These are phyloP conservation scores for Zonotrichia leucophrys DNA, from an alignment of 2,113 vertebrate species.

Conservation along the genomic window DNA sequence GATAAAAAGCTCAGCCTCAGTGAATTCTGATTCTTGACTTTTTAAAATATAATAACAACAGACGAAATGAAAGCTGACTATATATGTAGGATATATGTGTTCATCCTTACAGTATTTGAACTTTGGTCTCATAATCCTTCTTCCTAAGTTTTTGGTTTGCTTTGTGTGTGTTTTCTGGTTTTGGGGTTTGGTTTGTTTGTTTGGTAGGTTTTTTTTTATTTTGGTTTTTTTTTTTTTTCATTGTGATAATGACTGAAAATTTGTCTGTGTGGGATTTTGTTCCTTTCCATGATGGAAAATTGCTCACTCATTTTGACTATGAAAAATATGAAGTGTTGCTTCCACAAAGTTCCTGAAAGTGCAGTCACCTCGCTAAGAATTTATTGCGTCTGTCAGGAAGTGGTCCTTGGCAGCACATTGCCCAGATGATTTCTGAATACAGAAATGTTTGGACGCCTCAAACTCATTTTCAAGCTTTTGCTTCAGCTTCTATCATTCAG, in stretches of 20 bases:
- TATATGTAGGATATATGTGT: neutral
- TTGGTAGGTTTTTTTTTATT: too few relatives aligned
- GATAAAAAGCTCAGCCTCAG: neutral
- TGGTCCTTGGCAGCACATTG: neutral
- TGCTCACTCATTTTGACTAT: neutral
- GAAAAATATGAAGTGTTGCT: neutral
- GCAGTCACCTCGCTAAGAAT: neutral
- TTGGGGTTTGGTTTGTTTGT: neutral
- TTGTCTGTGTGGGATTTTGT: neutral
- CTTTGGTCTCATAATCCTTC: neutral
- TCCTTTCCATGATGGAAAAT: neutral
- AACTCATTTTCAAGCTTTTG: neutral
- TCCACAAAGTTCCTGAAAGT: neutral
- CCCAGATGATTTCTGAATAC: neutral
- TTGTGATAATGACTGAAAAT: neutral
- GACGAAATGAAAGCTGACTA: neutral
- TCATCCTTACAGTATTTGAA: neutral
- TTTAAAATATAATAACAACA: neutral
- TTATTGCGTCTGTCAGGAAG: neutral
- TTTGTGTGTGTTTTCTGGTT: neutral
- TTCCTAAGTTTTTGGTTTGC: neutral
- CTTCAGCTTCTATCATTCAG: neutral
- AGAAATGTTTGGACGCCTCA: neutral
- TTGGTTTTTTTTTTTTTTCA: neutral
- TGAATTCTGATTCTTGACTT: neutral